A percentile compares a stretch with the other conserved stretches of the same genome.
Evolutionary conservation across 2,797 vertebrate genomes (phyloP).

Genomic region (Malurus splendens): DNA sequence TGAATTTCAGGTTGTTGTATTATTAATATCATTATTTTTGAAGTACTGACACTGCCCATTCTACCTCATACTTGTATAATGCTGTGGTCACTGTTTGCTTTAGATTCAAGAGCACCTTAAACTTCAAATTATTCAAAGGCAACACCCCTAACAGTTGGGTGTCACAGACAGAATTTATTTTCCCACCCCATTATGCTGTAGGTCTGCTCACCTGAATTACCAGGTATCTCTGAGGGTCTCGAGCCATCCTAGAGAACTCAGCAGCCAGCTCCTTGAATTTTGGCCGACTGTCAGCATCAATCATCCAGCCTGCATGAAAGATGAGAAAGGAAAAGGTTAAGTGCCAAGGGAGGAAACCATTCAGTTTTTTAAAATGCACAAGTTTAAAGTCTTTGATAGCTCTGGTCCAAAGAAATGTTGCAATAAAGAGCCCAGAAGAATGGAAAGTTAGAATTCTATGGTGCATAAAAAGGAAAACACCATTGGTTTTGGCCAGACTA

Average conservation of each 20-base stretch:
- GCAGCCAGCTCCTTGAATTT: conserved; percentile 96
- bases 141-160: background rate
- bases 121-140: background rate
- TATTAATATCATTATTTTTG: background rate
- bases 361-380: fast-evolving
- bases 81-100: background rate
- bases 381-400: background rate
- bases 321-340: background rate
- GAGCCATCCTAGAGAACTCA: conserved; percentile 97
- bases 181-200: background rate
- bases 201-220: conserved; percentile 88
- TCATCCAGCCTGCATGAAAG: conserved; percentile 90
- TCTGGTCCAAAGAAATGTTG: background rate
- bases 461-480: background rate
- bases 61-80: background rate
- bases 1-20: background rate
- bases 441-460: background rate
- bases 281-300: conserved; percentile 94
- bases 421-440: background rate
- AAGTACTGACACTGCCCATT: background rate
- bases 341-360: background rate
- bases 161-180: background rate
- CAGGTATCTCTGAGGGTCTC: conserved; percentile 94
- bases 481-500: background rate
- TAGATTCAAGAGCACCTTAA: background rate